These are phyloP conservation scores for Sphaerodactylus townsendi DNA, from an alignment of 2,113 vertebrate species.

Conservation along the genomic window DNA sequence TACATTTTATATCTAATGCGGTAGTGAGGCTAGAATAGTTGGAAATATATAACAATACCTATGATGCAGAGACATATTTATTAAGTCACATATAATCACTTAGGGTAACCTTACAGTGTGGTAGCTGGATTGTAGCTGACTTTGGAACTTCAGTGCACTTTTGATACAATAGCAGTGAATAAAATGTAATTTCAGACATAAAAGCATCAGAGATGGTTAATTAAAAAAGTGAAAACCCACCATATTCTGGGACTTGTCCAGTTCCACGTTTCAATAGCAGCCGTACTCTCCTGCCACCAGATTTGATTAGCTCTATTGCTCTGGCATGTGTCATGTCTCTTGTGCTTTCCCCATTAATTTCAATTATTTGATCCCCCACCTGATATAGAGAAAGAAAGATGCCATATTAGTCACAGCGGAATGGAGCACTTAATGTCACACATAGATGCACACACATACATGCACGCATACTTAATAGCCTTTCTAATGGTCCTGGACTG, in stretches of 20 bases:
- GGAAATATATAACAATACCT: not conserved
- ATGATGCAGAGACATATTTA: not conserved
- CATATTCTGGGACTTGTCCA: conserved; percentile 97
- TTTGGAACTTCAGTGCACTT: conserved; percentile 3
- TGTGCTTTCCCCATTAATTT: conserved; percentile 98
- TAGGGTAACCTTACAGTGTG: not conserved
- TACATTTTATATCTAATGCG: not conserved
- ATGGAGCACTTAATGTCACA: conserved; percentile 38
- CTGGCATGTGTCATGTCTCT: conserved; percentile 95
- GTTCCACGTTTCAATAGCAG: conserved; percentile 95
- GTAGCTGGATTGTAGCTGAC: not conserved
- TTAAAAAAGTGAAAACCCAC: conserved; percentile 76
- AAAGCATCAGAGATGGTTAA: not conserved
- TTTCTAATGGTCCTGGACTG: not conserved
- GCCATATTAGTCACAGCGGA: conserved; percentile 59
- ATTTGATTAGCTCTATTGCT: conserved; percentile 98
- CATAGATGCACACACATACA: not conserved
- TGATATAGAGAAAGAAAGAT: conserved; percentile 72
- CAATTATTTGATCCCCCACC: conserved; percentile 99
- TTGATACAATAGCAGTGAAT: conserved; percentile 37
- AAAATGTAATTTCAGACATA: conserved; percentile 7
- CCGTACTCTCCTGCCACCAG: conserved; percentile 90
- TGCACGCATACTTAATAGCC: not conserved
- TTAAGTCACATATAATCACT: not conserved
- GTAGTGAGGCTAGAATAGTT: not conserved